Percentiles rank a stretch among this genome's conserved stretches.
Evolutionary conservation across 2,113 vertebrate genomes (phyloP).

Genomic region (Physeter macrocephalus): DNA sequence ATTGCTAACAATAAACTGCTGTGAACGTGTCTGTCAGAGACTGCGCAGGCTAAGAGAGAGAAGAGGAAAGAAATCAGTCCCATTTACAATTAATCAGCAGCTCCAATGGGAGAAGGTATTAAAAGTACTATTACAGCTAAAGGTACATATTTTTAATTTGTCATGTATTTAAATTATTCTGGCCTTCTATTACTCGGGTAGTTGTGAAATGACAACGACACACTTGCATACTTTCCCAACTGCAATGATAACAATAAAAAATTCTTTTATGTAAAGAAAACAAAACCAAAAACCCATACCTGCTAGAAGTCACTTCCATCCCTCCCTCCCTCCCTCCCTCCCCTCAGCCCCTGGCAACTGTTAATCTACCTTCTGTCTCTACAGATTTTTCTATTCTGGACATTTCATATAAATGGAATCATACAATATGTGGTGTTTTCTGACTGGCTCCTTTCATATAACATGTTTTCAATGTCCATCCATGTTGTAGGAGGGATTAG

Average conservation of each 20-base stretch:
- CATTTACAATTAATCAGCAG: not conserved
- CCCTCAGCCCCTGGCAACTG: not conserved
- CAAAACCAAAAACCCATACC: not conserved
- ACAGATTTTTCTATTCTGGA: not conserved
- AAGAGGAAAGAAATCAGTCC: not conserved
- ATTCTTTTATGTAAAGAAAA: not conserved
- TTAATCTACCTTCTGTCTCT: not conserved
- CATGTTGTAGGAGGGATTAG: not conserved
- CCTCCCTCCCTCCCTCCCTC: too few relatives aligned
- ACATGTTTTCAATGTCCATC: not conserved
- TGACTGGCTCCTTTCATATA: not conserved
- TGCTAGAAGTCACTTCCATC: not conserved
- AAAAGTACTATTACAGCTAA: not conserved
- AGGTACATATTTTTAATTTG: not conserved
- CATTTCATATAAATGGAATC: not conserved
- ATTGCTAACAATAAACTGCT: not conserved
- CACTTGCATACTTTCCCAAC: not conserved
- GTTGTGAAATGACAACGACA: not conserved
- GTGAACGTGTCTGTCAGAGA: not conserved
- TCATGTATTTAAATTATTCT: not conserved
- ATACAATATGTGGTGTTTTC: not conserved
- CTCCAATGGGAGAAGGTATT: not conserved
- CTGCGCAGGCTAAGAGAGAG: not conserved
- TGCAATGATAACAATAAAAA: not conserved
- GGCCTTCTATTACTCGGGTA: not conserved